Evolutionary conservation across 1,140 invertebrate genomes (phyloP), one percentile per base, ranked within the genome.

Genomic region (Psilanteris sp.): DNA sequence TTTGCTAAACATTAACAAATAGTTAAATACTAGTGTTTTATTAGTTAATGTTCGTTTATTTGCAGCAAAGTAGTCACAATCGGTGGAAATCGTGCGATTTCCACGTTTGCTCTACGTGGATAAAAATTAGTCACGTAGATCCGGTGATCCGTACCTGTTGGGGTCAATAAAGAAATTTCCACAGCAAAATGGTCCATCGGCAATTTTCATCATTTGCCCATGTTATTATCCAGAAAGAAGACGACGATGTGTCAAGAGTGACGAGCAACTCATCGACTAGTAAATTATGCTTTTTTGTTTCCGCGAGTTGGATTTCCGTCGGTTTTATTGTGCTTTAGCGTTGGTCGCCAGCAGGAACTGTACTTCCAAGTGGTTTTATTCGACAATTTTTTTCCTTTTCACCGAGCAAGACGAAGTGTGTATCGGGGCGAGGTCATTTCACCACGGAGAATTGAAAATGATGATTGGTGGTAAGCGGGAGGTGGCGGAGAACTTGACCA

Each of bases 401-500:
- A 39, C 10, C 22, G 50, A 57, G 8, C 29, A 70, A 36, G 61
- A 77, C 55, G 54, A 74, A 70, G 64, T 73, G 77, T 74, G 61
- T 70, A 72, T 62, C 61, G 54, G 57, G 50, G 55, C 73, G 79
- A 79, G 80, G 79, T 64, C 72, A 57, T 79, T 79, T 77, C 79
- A 83, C 73, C 82, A 83, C 82, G 80, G 79, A 80, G 83, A 85
- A 84, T 85, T 85, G 81, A 85, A 85, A 85, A 84, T 84, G 83
- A 85, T 85, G 84, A 85, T 84, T 84, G 84, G 79, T 79, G 83
- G 83, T 81, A 81, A 83, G 80, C 79, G 78, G 81, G 76, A 73
- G 76, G 77, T 71, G 76, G 77, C 77, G 78, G 77, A 66, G 75
- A 78, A 72, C 43, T 70, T 76, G 73, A 72, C 68, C 64, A 70